Evolutionary conservation across 2,888 invertebrate species (phyloP), one percentile per base, ranked within the genome.

Genomic region (Ochropleura leucogaster): DNA sequence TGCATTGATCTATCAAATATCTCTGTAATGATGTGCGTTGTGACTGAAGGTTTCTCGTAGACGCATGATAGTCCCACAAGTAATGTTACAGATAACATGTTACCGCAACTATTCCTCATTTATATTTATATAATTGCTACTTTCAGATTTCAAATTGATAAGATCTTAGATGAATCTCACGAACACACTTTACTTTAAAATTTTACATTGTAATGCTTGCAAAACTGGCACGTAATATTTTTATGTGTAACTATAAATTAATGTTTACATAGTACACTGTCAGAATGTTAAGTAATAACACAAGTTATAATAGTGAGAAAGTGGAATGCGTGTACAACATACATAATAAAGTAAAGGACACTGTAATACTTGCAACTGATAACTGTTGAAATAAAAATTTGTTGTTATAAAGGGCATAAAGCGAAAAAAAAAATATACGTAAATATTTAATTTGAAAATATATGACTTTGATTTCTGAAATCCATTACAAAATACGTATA

Each of bases 391-490:
- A 92, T 86, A 84, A 89, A 92, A 88, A 94, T 91, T 93, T 94
- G 93, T 95, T 96, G 93, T 96, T 96, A 94, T 92, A 92, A 94
- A 92, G 92, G 90, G 90, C 94, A 94, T 95, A 94, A 95, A 94
- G 92, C 91, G 92, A 93, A 94, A 93, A 90, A 57, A 57, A 92
- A 95, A 96, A 96, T 95, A 95, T 96, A 96, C 96, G 95, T 96
- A 96, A 95, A 95, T 95, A 96, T 96, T 96, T 95, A 95, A 95
- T 95, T 96, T 95, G 86, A 91, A 80, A 80, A 42, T 76, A 4
- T 30, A 69, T 70, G 89, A 87, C 80, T 91, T 88, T 91, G 70
- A 91, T 91, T 90, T 94, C 89, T 87, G 53, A 88, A 90, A 88
- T 87, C 66, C 57, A 53, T 47, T 59, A 72, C 63, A 18, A 49